Evolutionary conservation across 2,797 vertebrate species (phyloP).

Genomic region (Parauchenoglanis punctatus): DNA sequence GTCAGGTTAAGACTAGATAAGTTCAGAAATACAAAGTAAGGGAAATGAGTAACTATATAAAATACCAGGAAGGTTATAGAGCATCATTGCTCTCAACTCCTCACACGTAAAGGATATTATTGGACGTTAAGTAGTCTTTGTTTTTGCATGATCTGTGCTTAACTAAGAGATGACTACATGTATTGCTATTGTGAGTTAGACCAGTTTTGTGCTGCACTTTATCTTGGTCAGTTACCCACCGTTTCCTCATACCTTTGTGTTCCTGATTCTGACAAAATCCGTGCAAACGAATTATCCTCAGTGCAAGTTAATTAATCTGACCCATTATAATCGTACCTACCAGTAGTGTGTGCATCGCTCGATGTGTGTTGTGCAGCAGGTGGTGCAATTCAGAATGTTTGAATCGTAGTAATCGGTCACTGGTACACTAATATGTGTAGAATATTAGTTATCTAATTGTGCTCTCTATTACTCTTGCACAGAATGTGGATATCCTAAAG

Average conservation of each 20-base stretch:
- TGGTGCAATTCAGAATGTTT: neutral
- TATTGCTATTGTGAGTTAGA: neutral
- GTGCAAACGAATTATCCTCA: neutral
- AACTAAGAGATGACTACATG: neutral
- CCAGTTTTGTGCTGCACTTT: neutral
- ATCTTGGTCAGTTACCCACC: neutral
- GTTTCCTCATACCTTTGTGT: neutral
- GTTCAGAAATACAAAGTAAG: neutral
- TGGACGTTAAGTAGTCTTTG: too few relatives aligned
- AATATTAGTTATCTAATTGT: neutral
- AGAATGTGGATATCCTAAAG: conserved; percentile 99
- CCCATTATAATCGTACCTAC: neutral
- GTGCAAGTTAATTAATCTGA: neutral
- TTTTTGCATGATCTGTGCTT: neutral
- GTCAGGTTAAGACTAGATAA: neutral
- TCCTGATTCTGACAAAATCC: neutral
- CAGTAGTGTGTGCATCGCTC: neutral
- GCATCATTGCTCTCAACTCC: too few relatives aligned
- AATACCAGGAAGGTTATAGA: neutral
- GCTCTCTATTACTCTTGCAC: neutral
- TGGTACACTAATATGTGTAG: neutral
- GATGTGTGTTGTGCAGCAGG: neutral
- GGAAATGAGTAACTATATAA: neutral
- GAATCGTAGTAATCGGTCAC: neutral
- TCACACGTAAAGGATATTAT: too few relatives aligned